phyloP scores from a whole-genome alignment of 2,113 vertebrate genomes.

The Sisor rabdophorus region DNA sequence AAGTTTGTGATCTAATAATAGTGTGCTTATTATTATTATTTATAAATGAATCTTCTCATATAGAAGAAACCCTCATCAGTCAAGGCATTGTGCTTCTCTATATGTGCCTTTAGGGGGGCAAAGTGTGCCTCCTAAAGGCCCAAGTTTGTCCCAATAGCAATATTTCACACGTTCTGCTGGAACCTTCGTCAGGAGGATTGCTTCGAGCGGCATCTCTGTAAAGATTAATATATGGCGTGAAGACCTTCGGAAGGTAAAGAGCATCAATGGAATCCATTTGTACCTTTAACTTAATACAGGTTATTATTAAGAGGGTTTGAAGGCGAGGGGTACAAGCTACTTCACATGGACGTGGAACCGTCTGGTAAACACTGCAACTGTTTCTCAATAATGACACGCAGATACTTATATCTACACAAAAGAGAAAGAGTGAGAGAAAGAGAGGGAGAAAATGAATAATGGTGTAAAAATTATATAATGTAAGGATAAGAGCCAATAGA shows the following conservation, averaged over 20 bases:
- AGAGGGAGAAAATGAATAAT: slow-evolving; percentile 2
- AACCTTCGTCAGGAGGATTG: neutral
- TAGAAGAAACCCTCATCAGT: neutral
- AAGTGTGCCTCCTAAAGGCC: neutral
- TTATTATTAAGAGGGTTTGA: neutral
- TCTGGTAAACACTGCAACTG: slow-evolving; percentile 81
- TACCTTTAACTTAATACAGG: neutral
- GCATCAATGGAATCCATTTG: neutral
- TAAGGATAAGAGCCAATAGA: too few relatives aligned
- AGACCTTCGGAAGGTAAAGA: neutral
- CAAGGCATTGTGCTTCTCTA: slow-evolving; percentile 27
- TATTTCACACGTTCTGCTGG: neutral
- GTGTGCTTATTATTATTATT: slow-evolving; percentile 37
- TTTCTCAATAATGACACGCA: slow-evolving; percentile 84
- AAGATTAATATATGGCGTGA: neutral
- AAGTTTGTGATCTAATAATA: neutral
- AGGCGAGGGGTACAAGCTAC: slow-evolving; percentile 24
- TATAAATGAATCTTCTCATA: slow-evolving; percentile 14
- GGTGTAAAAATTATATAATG: too few relatives aligned
- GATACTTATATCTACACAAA: slow-evolving; percentile 72
- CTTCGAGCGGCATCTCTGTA: neutral
- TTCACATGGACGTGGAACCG: slow-evolving; percentile 69
- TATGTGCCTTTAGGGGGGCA: slow-evolving; percentile 26
- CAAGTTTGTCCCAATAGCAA: neutral
- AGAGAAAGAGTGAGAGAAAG: neutral